phyloP scores from a whole-genome alignment of 2,888 invertebrate genomes.

The Aromia moschata region DNA sequence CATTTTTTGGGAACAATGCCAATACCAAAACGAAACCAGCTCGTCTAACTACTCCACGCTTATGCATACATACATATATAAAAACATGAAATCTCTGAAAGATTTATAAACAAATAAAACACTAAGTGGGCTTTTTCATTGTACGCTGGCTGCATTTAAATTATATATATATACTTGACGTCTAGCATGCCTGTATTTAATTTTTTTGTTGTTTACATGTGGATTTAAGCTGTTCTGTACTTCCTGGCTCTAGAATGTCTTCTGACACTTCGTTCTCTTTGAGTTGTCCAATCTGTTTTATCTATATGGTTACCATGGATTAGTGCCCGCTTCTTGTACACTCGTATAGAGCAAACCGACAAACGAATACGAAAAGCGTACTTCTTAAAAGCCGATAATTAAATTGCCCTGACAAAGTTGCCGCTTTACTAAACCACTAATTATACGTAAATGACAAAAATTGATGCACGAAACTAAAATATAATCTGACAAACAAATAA shows the following conservation, averaged over 20 bases:
- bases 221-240: not conserved
- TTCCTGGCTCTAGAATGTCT: not conserved
- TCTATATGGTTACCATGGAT: constrained; percentile 5
- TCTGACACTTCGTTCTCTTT: not conserved
- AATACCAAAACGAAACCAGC: too few species aligned
- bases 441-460: too few species aligned
- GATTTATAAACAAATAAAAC: constrained; percentile 10
- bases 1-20: too few species aligned
- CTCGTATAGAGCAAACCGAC: not conserved
- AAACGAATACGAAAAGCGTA: too few species aligned
- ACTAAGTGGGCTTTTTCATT: constrained; percentile 13
- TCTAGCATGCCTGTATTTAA: not conserved
- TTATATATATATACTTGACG: not conserved
- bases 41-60: too few species aligned
- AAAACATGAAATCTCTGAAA: not conserved
- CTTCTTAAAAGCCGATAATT: too few species aligned
- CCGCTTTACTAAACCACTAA: too few species aligned
- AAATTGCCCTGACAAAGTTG: too few species aligned
- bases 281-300: constrained; percentile 3
- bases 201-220: constrained; percentile 11
- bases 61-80: too few species aligned
- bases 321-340: constrained; percentile 1
- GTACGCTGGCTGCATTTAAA: constrained; percentile 8
- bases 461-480: too few species aligned
- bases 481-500: too few species aligned